phyloP scores from a whole-genome alignment of 1,140 invertebrate species.

The Solen grandis region DNA sequence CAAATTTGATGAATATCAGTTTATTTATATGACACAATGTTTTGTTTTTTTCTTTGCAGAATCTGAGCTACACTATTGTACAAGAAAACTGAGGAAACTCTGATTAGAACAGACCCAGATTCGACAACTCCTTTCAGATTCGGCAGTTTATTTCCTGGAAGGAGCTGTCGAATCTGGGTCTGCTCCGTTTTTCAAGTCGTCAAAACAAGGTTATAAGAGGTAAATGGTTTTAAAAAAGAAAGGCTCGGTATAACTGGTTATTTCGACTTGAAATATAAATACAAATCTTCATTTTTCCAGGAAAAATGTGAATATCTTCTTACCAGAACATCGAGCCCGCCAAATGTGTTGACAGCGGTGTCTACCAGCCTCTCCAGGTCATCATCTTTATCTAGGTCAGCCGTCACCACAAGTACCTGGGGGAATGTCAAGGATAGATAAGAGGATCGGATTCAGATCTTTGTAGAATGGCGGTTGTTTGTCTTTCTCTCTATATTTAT shows the following conservation, averaged over 20 bases:
- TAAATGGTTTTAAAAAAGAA: too few species aligned
- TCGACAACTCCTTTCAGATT: too few species aligned
- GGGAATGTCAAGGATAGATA: not conserved
- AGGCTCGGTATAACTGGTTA: too few species aligned
- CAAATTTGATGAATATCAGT: not conserved
- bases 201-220: too few species aligned
- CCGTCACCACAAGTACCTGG: constrained; percentile 24
- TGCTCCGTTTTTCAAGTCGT: too few species aligned
- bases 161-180: not conserved
- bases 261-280: too few species aligned
- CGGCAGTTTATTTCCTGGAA: not conserved
- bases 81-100: not conserved
- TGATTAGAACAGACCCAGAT: not conserved
- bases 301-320: not conserved
- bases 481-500: not conserved
- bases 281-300: too few species aligned
- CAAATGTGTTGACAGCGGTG: not conserved
- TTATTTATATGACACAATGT: not conserved
- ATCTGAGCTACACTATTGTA: not conserved
- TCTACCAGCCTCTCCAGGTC: constrained; percentile 25
- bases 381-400: constrained; percentile 13
- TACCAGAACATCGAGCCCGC: constrained; percentile 30
- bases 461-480: not conserved
- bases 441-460: not conserved
- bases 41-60: not conserved